Percentiles rank a stretch among this genome's conserved stretches.
These are phyloP conservation scores for Dicrurus megarhynchus DNA, from an alignment of 2,113 vertebrate species.

Conservation along the genomic window DNA sequence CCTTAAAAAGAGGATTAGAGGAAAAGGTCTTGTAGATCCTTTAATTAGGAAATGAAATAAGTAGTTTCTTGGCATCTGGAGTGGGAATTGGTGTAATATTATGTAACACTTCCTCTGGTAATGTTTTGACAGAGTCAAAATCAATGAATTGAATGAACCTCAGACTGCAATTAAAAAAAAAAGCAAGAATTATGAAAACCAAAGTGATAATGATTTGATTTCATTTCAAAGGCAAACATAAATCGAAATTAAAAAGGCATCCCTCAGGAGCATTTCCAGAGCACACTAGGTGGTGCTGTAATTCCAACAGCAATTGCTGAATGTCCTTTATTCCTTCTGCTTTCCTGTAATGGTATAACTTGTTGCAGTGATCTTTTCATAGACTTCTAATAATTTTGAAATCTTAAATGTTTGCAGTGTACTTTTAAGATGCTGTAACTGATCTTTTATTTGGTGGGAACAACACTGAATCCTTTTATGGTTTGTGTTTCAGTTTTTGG, in stretches of 20 bases:
- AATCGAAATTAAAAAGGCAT: not conserved
- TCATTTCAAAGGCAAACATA: not conserved
- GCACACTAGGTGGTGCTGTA: conserved; percentile 76
- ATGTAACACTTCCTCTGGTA: not conserved
- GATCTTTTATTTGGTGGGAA: not conserved
- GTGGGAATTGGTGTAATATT: not conserved
- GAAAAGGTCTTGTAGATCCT: not conserved
- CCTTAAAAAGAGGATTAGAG: not conserved
- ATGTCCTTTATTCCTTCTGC: not conserved
- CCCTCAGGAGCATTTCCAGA: not conserved
- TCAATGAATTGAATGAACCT: not conserved
- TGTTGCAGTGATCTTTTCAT: not conserved
- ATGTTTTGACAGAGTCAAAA: not conserved
- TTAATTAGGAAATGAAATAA: not conserved
- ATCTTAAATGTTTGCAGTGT: not conserved
- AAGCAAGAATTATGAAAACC: not conserved
- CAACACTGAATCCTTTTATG: accelerated
- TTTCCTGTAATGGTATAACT: not conserved
- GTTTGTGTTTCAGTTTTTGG: not conserved
- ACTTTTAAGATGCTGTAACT: not conserved
- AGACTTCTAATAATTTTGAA: not conserved
- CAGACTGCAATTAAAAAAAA: not conserved
- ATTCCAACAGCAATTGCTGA: conserved; percentile 12
- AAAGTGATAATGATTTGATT: not conserved
- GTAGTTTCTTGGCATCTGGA: not conserved